Conservation (phyloP, 1,140 invertebrate species). For the Drosophila paulistorum region DNA sequence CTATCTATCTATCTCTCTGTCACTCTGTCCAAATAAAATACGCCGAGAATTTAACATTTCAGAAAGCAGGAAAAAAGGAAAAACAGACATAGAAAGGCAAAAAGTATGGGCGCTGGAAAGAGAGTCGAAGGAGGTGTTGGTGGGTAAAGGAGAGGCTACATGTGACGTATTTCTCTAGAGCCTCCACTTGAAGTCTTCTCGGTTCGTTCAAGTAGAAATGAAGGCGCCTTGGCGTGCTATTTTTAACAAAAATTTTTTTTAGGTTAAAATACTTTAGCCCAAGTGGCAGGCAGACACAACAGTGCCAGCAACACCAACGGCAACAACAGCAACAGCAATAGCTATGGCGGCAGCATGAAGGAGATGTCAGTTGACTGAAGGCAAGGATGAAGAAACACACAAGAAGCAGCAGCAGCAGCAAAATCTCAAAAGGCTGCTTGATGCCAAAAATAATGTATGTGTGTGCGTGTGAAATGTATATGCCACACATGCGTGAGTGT, state of each 20-base stretch:
- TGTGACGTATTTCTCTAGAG: conserved; percentile 61
- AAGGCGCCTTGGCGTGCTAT: conserved; percentile 65
- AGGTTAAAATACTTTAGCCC: conserved; percentile 74
- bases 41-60: conserved; percentile 15
- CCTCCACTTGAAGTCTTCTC: conserved; percentile 49
- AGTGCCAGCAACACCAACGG: conserved; percentile 12
- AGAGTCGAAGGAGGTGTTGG: not conserved
- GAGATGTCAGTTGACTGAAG: conserved; percentile 9
- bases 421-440: conserved; percentile 44
- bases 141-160: conserved; percentile 25
- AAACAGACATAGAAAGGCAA: not conserved
- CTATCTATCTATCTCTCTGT: not conserved
- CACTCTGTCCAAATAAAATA: conserved; percentile 15
- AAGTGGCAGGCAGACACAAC: conserved; percentile 60
- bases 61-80: not conserved
- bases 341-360: conserved; percentile 13
- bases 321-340: conserved; percentile 4
- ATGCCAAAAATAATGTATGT: conserved; percentile 69
- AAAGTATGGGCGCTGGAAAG: conserved; percentile 24
- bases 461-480: conserved; percentile 8
- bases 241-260: conserved; percentile 62
- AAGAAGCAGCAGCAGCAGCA: conserved; percentile 2
- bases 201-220: conserved; percentile 28
- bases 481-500: not conserved
- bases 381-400: conserved; percentile 8